These are phyloP conservation scores for Percopsis omiscomaycus DNA, from an alignment of 2,797 vertebrate genomes.

Conservation along the genomic window DNA sequence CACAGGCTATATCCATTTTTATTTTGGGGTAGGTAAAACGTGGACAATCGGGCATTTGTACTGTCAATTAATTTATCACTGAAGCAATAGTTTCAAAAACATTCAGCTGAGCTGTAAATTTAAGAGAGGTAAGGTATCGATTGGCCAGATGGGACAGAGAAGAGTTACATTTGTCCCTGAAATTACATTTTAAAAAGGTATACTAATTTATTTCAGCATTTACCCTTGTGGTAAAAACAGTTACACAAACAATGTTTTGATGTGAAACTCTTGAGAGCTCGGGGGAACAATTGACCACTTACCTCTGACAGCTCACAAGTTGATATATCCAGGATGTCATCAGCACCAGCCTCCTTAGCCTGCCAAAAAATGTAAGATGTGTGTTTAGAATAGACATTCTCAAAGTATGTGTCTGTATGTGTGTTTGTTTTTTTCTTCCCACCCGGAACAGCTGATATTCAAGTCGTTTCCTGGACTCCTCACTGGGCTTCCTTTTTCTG, in stretches of 20 bases:
- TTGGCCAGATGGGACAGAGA: too few relatives aligned
- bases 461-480: slow-evolving; percentile 87
- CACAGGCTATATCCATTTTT: too few relatives aligned
- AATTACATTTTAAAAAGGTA: neutral
- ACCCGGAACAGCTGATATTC: slow-evolving; percentile 93
- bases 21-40: too few relatives aligned
- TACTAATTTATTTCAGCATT: too few relatives aligned
- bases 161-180: too few relatives aligned
- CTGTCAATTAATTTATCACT: too few relatives aligned
- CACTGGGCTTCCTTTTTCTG: slow-evolving; percentile 87
- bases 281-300: slow-evolving; percentile 34
- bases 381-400: neutral
- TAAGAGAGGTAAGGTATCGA: too few relatives aligned
- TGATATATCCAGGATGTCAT: slow-evolving; percentile 91
- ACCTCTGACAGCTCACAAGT: slow-evolving; percentile 92
- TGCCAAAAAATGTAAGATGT: slow-evolving; percentile 47
- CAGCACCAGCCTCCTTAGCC: slow-evolving; percentile 93
- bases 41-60: too few relatives aligned
- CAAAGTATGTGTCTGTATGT: neutral
- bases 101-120: too few relatives aligned
- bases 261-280: neutral
- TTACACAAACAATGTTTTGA: neutral
- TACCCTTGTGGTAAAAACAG: too few relatives aligned
- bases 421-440: slow-evolving; percentile 38
- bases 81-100: too few relatives aligned